Evolutionary conservation across 2,113 vertebrate genomes (phyloP).

Genomic region (Pseudopipra pipra): DNA sequence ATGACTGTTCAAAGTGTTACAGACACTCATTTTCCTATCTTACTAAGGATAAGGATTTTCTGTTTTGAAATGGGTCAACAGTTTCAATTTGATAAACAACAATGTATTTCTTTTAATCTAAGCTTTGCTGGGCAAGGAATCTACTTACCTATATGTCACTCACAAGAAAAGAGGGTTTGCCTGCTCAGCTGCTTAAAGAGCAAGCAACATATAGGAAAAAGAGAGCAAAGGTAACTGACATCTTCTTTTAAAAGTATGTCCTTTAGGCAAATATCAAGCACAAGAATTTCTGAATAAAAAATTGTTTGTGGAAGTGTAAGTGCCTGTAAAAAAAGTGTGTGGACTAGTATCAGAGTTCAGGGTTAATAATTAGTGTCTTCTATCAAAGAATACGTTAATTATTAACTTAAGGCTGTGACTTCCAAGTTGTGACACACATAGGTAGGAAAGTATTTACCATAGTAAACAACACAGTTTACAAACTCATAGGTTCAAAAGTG

Average conservation of each 20-base stretch:
- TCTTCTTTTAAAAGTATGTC: not conserved
- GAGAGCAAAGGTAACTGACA: not conserved
- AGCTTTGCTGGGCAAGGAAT: not conserved
- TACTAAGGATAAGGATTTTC: not conserved
- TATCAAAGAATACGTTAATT: not conserved
- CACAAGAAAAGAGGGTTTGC: not conserved
- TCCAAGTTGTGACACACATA: not conserved
- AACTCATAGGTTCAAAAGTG: not conserved
- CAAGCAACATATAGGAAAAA: not conserved
- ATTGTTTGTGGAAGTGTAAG: not conserved
- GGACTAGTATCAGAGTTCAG: not conserved
- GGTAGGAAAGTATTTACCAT: not conserved
- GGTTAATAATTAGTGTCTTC: not conserved
- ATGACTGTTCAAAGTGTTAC: not conserved
- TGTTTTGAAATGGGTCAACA: not conserved
- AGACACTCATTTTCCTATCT: not conserved
- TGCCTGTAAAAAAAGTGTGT: not conserved
- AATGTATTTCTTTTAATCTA: not conserved
- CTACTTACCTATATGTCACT: not conserved
- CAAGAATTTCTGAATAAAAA: not conserved
- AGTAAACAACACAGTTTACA: not conserved
- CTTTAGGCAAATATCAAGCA: not conserved
- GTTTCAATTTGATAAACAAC: not conserved
- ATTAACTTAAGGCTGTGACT: not conserved
- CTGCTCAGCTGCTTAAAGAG: not conserved